Evolutionary conservation across 2,888 invertebrate species (phyloP), one percentile per base, ranked within the genome.

Genomic region (Drosophila mulleri): DNA sequence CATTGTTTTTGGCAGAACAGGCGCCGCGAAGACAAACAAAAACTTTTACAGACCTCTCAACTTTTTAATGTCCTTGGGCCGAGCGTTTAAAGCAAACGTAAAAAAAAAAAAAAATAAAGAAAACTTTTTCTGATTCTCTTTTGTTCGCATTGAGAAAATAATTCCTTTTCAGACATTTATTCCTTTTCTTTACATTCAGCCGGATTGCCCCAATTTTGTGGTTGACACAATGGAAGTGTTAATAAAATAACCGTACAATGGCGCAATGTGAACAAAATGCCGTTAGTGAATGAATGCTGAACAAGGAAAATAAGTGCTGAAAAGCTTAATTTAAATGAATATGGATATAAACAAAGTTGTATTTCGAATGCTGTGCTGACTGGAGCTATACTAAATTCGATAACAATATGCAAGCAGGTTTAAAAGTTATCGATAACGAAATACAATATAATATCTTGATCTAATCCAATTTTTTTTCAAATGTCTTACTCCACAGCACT

Each of bases 71-170:
- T 73, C 68, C 78, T 74, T 61, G 61, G 54, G 76, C 71, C 50
- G 69, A 87, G 80, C 83, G 72, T 84, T 83, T 78, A 82, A 87
- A 73, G 73, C 66, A 79, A 32, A 72, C 75, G 29, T n/a, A n/a
- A 48, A 48, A 11, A 48, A n/a, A 7, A 1, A 29, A 5, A n/a
- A 26, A n/a, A 11, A 1, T n/a, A 16, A 11, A 82, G 87, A 83
- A 67, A 77, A 69, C 29, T 82, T 84, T 79, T 71, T 78, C 82
- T 76, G 75, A 79, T 84, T 84, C 82, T 82, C 82, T 57, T 71
- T 63, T 66, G 52, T 53, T 63, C 45, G 39, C 52, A 71, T 76
- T 66, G 59, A 59, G 52, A 56, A 59, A 41, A 48, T 26, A 59
- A 39, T 52, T 53, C 67, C 62, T 61, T 53, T 35, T 42, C 29